Evolutionary conservation across 2,888 invertebrate species (phyloP).

Genomic region (Rhagonycha fulva): DNA sequence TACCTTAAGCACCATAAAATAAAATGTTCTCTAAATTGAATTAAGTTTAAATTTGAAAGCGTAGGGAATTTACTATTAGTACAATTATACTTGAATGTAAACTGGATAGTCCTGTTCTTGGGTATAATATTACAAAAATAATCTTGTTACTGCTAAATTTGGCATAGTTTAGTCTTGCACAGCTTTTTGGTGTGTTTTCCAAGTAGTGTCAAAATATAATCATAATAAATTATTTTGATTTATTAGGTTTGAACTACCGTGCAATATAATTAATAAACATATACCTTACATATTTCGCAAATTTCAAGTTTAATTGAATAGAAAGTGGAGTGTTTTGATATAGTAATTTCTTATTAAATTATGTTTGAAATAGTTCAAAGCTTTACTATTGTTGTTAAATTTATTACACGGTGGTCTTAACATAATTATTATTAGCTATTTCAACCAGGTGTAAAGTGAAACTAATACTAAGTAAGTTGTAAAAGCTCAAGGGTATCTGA

Average conservation of each 20-base stretch:
- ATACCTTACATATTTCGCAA: background rate
- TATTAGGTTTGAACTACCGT: background rate
- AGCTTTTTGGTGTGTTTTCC: background rate
- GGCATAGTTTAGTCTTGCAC: background rate
- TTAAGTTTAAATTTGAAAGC: background rate
- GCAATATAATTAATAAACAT: background rate
- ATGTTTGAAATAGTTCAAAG: background rate
- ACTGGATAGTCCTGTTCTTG: background rate
- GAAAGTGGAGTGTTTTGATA: background rate
- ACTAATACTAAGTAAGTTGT: background rate
- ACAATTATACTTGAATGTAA: background rate
- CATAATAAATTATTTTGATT: background rate
- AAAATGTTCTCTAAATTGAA: conserved; percentile 17
- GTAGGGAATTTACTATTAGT: background rate
- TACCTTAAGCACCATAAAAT: conserved; percentile 24
- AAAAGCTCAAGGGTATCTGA: conserved; percentile 1
- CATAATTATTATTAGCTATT: background rate
- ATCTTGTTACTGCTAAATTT: background rate
- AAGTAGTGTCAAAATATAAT: background rate
- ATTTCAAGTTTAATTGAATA: background rate
- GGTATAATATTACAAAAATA: background rate
- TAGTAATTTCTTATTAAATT: background rate
- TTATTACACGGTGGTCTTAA: background rate
- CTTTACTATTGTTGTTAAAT: background rate
- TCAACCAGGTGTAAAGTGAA: background rate